These are phyloP conservation scores for Zophobas atratus DNA, from an alignment of 1,140 invertebrate species.

Conservation along the genomic window DNA sequence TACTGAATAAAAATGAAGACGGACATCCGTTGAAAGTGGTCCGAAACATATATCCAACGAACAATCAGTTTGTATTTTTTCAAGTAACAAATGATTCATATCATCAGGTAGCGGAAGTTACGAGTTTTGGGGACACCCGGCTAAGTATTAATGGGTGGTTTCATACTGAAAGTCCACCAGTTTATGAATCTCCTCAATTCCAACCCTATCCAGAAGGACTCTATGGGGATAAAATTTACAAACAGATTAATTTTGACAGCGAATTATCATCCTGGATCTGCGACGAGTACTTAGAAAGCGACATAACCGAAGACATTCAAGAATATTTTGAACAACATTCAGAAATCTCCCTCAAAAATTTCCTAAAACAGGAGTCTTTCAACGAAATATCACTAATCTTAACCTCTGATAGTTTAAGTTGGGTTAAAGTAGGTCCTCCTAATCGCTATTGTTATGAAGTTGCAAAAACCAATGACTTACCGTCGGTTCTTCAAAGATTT, in stretches of 20 bases:
- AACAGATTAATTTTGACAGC: constrained; percentile 58
- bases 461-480: constrained; percentile 68
- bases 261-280: constrained; percentile 69
- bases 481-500: constrained; percentile 68
- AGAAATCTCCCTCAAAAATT: constrained; percentile 72
- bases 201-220: constrained; percentile 57
- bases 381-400: constrained; percentile 69
- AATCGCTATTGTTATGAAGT: constrained; percentile 76
- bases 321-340: constrained; percentile 73
- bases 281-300: constrained; percentile 69
- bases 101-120: constrained; percentile 79
- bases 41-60: constrained; percentile 74
- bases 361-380: constrained; percentile 70
- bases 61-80: constrained; percentile 83
- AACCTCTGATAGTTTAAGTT: constrained; percentile 68
- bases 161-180: constrained; percentile 69
- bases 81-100: constrained; percentile 74
- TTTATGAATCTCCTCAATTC: constrained; percentile 63
- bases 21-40: constrained; percentile 72
- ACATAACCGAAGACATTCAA: constrained; percentile 70
- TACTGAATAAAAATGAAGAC: constrained; percentile 74
- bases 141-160: constrained; percentile 86
- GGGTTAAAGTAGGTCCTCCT: constrained; percentile 75
- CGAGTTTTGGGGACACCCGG: constrained; percentile 74
- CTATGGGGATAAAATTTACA: constrained; percentile 54